Evolutionary conservation across 2,113 vertebrate genomes (phyloP).

Genomic region (Bambusicola thoracicus): DNA sequence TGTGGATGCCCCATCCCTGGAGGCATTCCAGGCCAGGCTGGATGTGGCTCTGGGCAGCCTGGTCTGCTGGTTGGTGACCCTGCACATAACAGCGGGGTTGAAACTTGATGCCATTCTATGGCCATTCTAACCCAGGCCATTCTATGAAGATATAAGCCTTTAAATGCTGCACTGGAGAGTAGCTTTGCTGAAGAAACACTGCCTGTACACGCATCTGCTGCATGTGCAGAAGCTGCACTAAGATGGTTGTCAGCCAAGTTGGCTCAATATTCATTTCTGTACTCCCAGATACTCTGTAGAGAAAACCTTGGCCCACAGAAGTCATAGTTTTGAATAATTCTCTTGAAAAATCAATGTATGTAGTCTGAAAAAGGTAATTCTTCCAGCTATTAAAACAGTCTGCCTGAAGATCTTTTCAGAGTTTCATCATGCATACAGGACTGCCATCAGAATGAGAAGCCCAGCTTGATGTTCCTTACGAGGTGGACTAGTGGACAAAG

Average conservation of each 20-base stretch:
- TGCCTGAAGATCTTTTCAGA: not conserved
- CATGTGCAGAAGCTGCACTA: not conserved
- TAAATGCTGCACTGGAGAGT: not conserved
- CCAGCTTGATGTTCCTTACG: accelerated
- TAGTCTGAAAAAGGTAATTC: not conserved
- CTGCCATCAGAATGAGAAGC: not conserved
- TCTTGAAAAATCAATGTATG: not conserved
- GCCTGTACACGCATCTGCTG: not conserved
- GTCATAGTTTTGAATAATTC: not conserved
- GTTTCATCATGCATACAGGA: accelerated
- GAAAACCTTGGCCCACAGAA: not conserved
- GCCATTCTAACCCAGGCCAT: too few species aligned
- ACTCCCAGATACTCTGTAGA: not conserved
- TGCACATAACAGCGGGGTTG: too few species aligned
- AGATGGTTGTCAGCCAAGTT: not conserved
- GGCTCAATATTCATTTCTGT: not conserved
- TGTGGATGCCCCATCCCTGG: too few species aligned
- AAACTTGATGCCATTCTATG: too few species aligned
- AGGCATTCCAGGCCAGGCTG: too few species aligned
- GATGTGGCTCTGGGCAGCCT: too few species aligned
- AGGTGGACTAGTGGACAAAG: accelerated
- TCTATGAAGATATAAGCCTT: not conserved
- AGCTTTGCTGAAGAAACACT: not conserved
- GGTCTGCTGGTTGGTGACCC: too few species aligned
- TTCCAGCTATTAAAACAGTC: not conserved